Evolutionary conservation across 2,888 invertebrate species (phyloP).

Genomic region (Taphrorychus bicolor): DNA sequence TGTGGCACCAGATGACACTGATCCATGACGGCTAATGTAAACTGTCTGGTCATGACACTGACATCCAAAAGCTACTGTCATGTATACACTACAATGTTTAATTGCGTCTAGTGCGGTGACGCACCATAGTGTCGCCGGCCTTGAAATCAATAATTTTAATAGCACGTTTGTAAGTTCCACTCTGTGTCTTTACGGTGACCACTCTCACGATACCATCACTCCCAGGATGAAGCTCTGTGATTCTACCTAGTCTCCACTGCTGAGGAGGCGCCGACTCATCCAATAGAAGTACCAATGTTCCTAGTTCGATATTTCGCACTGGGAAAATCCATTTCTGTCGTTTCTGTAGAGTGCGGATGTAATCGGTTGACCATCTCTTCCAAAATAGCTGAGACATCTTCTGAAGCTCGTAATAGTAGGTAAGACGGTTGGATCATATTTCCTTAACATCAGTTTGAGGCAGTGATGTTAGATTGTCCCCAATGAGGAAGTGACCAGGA

Average conservation of each 20-base stretch:
- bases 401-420: constrained; percentile 20
- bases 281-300: constrained; percentile 21
- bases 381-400: constrained; percentile 27
- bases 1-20: no score
- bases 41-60: no score
- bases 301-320: not conserved
- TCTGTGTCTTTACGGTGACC: constrained; percentile 16
- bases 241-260: constrained; percentile 21
- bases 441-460: constrained; percentile 11
- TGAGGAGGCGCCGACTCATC: constrained; percentile 22
- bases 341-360: constrained; percentile 20
- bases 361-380: no score
- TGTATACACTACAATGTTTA: no score
- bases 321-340: constrained; percentile 14
- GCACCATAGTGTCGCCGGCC: no score
- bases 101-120: no score
- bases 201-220: constrained; percentile 14
- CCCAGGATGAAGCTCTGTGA: constrained; percentile 9
- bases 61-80: no score
- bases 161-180: not conserved
- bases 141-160: not conserved
- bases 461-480: not conserved
- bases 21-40: no score
- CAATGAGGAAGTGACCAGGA: constrained; percentile 2
- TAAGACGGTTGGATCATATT: constrained; percentile 18